phyloP scores from a whole-genome alignment of 2,888 invertebrate genomes.

The Subacronicta megacephala region DNA sequence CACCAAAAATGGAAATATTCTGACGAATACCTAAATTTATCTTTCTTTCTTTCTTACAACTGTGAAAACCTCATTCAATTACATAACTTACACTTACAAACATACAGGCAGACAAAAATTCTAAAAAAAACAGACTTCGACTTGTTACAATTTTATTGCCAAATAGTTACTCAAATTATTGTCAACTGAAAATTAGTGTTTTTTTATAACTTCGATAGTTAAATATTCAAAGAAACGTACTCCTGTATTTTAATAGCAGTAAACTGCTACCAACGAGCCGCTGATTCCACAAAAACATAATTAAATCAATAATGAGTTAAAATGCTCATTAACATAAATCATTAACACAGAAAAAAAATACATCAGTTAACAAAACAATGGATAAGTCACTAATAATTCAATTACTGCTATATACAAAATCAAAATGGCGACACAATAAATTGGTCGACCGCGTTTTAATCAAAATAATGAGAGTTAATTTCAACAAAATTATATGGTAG shows the following conservation, averaged over 20 bases:
- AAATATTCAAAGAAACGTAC: no score
- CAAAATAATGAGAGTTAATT: constrained; percentile 53
- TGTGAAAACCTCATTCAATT: no score
- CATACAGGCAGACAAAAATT: no score
- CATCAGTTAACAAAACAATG: constrained; percentile 22
- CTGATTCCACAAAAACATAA: background rate
- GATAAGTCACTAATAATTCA: constrained; percentile 23
- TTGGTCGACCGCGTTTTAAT: constrained; percentile 50
- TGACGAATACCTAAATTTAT: no score
- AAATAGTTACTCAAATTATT: no score
- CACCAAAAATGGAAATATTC: no score
- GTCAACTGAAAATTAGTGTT: no score
- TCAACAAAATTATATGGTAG: constrained; percentile 53
- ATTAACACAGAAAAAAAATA: constrained; percentile 6
- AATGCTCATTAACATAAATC: constrained; percentile 5
- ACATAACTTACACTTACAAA: no score
- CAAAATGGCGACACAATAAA: constrained; percentile 31
- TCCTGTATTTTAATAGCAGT: background rate
- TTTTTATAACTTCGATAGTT: no score
- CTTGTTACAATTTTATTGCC: no score
- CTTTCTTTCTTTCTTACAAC: no score
- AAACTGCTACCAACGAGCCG: background rate
- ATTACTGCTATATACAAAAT: constrained; percentile 20
- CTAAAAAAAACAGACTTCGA: no score
- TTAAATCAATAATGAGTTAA: background rate